Evolutionary conservation across 2,888 invertebrate genomes (phyloP), one percentile per base, ranked within the genome.

Genomic region (Cancer borealis): DNA sequence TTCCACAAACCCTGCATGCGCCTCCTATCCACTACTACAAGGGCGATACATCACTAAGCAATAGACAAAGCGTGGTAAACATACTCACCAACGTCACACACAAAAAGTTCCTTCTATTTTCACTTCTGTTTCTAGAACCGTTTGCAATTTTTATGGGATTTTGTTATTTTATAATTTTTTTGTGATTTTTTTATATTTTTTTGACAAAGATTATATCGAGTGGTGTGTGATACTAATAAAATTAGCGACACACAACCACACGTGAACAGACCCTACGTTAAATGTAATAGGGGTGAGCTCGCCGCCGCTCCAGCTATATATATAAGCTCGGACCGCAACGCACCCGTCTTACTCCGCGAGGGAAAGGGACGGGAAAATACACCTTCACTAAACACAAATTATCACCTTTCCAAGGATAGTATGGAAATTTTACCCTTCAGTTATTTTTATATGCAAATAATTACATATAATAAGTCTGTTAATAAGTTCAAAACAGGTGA

Each of bases 221-320:
- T 95, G 95, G 95, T 93, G 93, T 92, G 95, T 95, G 95, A 95
- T 93, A 95, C 94, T 93, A 95, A 94, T 92, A 93, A 91, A 93
- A 93, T 91, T 92, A 93, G 94, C 95, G 94, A 92, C 93, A 91
- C 95, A 94, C 94, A 89, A 91, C 95, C 94, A 92, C 95, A 94
- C 93, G 94, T 92, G 93, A 95, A 93, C 92, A 92, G 94, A 94
- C 95, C 95, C 95, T 95, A 92, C 93, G 93, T 87, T 93, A 92
- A 92, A 93, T 91, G 92, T 93, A 95, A 93, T 94, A 94, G 95
- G 95, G 94, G 95, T 90, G 73, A 46, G 6, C 49, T 73, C 60
- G 47, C 60, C 54, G 26, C 21, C 39, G 10, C 39, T 17, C 26
- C n/a, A 17, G 26, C 89, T 91, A 84, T 94, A 95, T 95, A 92